Evolutionary conservation across 1,140 invertebrate genomes (phyloP).

Genomic region (Portunus trituberculatus): DNA sequence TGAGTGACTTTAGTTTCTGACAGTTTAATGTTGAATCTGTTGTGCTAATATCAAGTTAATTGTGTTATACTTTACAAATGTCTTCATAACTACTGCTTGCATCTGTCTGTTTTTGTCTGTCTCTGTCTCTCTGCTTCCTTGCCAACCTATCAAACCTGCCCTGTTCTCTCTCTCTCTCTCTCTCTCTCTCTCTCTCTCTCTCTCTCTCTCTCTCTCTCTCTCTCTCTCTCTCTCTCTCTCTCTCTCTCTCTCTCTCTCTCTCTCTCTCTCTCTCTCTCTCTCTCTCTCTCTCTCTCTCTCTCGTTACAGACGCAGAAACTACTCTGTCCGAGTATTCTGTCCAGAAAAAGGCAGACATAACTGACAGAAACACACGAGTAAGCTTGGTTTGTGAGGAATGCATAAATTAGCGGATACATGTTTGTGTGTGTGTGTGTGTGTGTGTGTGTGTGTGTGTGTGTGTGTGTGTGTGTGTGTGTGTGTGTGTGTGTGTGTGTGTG

Average conservation of each 20-base stretch:
- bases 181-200: not conserved
- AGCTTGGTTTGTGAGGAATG: not conserved
- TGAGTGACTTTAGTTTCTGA: too few species aligned
- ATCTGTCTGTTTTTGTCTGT: not conserved
- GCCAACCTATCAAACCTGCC: not conserved
- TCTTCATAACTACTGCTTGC: too few species aligned
- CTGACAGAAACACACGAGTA: not conserved
- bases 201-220: conserved; percentile 20
- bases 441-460: conserved; percentile 1
- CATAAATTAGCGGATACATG: not conserved
- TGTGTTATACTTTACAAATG: too few species aligned
- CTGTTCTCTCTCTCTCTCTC: not conserved
- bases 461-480: too few species aligned
- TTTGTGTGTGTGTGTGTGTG: conserved; percentile 7
- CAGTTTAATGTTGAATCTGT: too few species aligned
- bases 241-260: not conserved
- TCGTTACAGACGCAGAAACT: not conserved
- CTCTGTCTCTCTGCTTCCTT: not conserved
- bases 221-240: not conserved
- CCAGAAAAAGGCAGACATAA: not conserved
- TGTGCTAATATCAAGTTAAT: too few species aligned
- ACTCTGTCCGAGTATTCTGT: not conserved
- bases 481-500: too few species aligned
- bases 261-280: too few species aligned
- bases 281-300: conserved; percentile 21